Percentiles rank a stretch among this genome's conserved stretches.
phyloP scores from a whole-genome alignment of 2,113 vertebrate genomes.

The Brevimyrus niger region DNA sequence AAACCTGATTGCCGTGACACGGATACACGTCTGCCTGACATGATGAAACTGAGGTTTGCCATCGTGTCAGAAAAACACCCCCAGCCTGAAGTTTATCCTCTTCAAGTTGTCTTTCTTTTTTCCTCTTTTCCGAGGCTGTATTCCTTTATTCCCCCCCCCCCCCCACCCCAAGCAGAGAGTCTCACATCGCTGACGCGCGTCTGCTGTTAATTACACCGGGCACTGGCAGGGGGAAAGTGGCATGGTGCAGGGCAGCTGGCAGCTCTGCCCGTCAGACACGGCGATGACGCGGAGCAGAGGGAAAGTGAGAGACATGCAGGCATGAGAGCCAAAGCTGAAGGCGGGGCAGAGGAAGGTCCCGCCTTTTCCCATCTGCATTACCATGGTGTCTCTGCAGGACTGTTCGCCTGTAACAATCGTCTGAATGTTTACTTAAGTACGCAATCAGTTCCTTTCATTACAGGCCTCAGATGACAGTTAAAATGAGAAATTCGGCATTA shows the following conservation, averaged over 20 bases:
- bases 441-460: background rate
- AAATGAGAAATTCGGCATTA: background rate
- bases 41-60: slow-evolving; percentile 5
- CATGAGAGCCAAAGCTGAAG: background rate
- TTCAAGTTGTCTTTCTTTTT: background rate
- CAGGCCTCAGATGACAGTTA: background rate
- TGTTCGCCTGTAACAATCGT: background rate
- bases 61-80: background rate
- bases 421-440: background rate
- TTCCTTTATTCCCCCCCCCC: background rate
- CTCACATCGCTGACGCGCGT: background rate
- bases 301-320: background rate
- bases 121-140: background rate
- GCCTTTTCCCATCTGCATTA: background rate
- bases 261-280: background rate
- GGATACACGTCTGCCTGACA: background rate
- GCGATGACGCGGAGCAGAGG: background rate
- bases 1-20: background rate
- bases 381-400: background rate
- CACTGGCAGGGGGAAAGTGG: background rate
- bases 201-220: background rate
- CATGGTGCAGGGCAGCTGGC: background rate
- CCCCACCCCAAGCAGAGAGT: background rate
- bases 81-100: background rate
- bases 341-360: background rate